Evolutionary conservation across 2,888 invertebrate genomes (phyloP), one percentile per base, ranked within the genome.

Genomic region (Galerucella calmariensis): DNA sequence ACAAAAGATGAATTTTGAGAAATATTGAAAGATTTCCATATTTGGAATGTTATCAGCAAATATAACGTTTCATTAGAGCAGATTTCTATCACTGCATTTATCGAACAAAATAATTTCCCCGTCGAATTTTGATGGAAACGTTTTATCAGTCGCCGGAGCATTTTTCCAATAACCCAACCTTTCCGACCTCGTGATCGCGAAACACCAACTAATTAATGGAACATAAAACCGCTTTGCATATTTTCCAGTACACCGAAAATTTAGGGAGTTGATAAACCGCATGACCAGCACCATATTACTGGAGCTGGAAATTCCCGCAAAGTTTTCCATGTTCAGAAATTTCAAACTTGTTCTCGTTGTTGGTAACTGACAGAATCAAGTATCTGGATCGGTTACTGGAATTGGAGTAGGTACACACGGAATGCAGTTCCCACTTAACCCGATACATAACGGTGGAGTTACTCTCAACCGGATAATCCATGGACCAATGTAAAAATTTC

Each of bases 331-430:
- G 62, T 35, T 62, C 41, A 41, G 62, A 62, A 62, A 62, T 62
- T 62, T 62, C 62, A 62, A 62, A 62, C 41, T 62, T 41, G 62
- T 35, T 62, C n/a, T 35, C 16, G 62, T 62, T 56, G 12, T 62
- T n/a, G 16, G 41, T 62, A 62, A 41, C 62, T 41, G 41, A 41
- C 16, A 41, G 41, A 62, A n/a, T 6, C n/a, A 62, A 62, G 6
- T 62, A 41, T 41, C 41, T 62, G 16, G 12, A 62, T 35, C 35
- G n/a, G 41, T 41, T 62, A 35, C 35, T 62, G 41, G 41, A 62
- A 62, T 62, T 62, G 35, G 12, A 41, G n/a, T 41, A 35, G 20
- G 20, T 20, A 20, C 9, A 62, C n/a, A 62, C 41, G 14, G 35
- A 14, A 62, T 62, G 35, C 62, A 62, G 14, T 41, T 41, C 27